Percentiles rank a stretch among this genome's conserved stretches.
Evolutionary conservation across 2,797 vertebrate genomes (phyloP).

Genomic region (Cygnus olor): DNA sequence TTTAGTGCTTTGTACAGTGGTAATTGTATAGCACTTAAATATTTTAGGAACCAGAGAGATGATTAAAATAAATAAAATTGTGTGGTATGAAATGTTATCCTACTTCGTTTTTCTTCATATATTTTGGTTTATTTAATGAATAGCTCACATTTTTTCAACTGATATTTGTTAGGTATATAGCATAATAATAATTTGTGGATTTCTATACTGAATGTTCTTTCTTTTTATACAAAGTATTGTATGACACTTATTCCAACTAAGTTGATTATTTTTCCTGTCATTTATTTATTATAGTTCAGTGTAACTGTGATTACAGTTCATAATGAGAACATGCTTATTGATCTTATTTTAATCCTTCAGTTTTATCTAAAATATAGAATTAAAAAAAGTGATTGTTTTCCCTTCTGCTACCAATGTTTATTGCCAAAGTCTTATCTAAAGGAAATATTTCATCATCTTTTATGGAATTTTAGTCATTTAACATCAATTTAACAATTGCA

Average conservation of each 20-base stretch:
- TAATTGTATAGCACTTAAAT: conserved; percentile 7
- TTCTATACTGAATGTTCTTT: neutral
- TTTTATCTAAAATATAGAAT: conserved; percentile 27
- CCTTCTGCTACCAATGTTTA: neutral
- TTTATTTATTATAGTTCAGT: conserved; percentile 32
- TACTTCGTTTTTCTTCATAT: conserved; percentile 10
- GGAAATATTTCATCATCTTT: neutral
- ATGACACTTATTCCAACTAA: neutral
- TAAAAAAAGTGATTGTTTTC: neutral
- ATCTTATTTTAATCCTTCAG: conserved; percentile 28
- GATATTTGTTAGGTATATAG: neutral
- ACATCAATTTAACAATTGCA: neutral
- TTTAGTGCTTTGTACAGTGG: neutral
- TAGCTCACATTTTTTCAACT: neutral
- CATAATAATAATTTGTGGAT: neutral
- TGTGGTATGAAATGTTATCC: neutral
- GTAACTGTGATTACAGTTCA: neutral
- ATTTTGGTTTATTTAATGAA: conserved; percentile 41
- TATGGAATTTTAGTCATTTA: neutral
- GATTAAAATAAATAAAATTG: conserved; percentile 43
- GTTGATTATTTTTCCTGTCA: conserved; percentile 29
- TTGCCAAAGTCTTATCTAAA: neutral
- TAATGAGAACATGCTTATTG: conserved; percentile 39
- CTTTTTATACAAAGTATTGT: neutral
- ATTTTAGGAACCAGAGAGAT: neutral